These are phyloP conservation scores for Poeciliopsis presidionis DNA, from an alignment of 2,797 vertebrate genomes.

Conservation along the genomic window DNA sequence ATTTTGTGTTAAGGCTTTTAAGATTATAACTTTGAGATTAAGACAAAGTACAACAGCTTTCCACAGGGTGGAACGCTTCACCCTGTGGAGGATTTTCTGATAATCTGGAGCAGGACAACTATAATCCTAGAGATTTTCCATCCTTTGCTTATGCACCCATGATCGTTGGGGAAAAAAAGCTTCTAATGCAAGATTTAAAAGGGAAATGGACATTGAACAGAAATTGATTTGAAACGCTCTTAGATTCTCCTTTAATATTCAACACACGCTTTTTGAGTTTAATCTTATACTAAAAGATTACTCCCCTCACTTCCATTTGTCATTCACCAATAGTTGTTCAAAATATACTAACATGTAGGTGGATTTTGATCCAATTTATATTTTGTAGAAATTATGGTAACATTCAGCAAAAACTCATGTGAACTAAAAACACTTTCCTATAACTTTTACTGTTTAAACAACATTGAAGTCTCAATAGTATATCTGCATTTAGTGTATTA, in stretches of 20 bases:
- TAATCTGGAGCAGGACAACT: conserved; percentile 10
- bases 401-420: neutral
- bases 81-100: conserved; percentile 7
- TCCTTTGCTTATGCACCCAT: conserved; percentile 3
- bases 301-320: neutral
- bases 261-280: conserved; percentile 5
- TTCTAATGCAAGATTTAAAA: conserved; percentile 12
- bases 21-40: conserved; percentile 6
- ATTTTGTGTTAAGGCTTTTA: conserved; percentile 3
- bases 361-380: neutral
- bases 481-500: neutral
- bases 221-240: conserved; percentile 1
- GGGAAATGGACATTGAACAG: conserved; percentile 12
- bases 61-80: conserved; percentile 7
- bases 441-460: neutral
- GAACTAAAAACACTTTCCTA: neutral
- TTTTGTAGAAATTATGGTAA: neutral
- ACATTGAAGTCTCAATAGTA: neutral
- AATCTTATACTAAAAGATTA: neutral
- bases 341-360: neutral
- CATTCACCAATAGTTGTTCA: neutral
- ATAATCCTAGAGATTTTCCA: conserved; percentile 13
- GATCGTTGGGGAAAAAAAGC: conserved; percentile 10
- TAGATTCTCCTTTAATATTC: neutral
- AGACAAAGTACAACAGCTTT: neutral